These are phyloP conservation scores for Sitta carolinensis DNA, from an alignment of 2,797 vertebrate species.

Conservation along the genomic window DNA sequence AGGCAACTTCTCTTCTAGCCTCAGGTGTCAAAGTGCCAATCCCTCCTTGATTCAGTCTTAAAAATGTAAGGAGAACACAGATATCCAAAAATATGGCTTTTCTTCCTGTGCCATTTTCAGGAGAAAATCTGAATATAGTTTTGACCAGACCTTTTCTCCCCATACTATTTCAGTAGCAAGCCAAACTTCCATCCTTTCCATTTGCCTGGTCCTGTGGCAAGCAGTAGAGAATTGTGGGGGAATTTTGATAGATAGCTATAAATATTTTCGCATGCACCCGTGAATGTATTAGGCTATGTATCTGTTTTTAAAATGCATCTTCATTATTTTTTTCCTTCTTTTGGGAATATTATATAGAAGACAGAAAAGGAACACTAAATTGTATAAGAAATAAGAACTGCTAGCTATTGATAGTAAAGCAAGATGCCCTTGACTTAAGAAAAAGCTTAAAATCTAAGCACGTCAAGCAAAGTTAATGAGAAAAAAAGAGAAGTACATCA, in stretches of 20 bases:
- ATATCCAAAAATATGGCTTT: not conserved
- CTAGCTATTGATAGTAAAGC: not conserved
- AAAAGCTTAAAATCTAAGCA: not conserved
- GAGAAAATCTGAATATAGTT: not conserved
- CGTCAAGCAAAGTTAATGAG: not conserved
- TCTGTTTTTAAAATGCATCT: not conserved
- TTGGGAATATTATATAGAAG: not conserved
- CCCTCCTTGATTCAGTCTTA: not conserved
- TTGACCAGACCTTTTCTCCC: not conserved
- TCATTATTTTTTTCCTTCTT: not conserved
- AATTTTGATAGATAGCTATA: not conserved
- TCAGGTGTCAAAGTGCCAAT: not conserved
- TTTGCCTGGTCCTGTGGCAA: not conserved
- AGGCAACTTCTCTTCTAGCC: not conserved
- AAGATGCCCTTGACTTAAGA: not conserved
- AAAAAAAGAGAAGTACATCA: not conserved
- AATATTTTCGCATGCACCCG: not conserved
- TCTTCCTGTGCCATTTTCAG: not conserved
- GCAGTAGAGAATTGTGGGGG: not conserved
- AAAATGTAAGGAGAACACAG: not conserved
- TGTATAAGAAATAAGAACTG: not conserved
- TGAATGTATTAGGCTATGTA: not conserved
- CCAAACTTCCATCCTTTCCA: not conserved
- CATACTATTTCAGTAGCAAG: not conserved
- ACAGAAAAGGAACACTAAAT: not conserved